Percentiles rank a stretch among this genome's conserved stretches.
phyloP scores from a whole-genome alignment of 2,888 invertebrate species.

The Matsumyia berberina region DNA sequence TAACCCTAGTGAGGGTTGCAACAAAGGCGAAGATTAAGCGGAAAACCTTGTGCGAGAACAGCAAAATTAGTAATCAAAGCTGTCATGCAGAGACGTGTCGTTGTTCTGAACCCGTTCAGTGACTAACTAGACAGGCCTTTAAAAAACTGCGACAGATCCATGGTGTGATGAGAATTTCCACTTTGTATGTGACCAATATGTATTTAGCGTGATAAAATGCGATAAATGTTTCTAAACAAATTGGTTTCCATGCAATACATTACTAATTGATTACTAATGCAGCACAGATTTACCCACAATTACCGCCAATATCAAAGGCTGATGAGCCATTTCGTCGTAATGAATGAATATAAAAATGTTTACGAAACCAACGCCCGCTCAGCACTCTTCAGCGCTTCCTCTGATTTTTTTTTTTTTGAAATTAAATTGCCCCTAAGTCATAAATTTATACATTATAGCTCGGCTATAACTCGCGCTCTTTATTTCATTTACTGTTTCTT shows the following conservation, averaged over 20 bases:
- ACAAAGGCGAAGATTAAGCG: too few species aligned
- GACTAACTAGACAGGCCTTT: too few species aligned
- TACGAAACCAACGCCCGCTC: not conserved
- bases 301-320: constrained; percentile 1
- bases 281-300: not conserved
- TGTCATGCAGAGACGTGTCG: too few species aligned
- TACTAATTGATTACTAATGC: not conserved
- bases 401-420: constrained; percentile 18
- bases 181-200: too few species aligned
- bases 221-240: not conserved
- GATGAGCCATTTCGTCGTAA: not conserved
- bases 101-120: too few species aligned
- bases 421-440: constrained; percentile 26
- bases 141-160: too few species aligned
- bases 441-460: constrained; percentile 12
- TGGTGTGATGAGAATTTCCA: too few species aligned
- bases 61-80: too few species aligned
- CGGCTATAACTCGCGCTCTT: not conserved
- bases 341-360: constrained; percentile 14
- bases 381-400: constrained; percentile 6
- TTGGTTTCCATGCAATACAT: not conserved
- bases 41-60: too few species aligned
- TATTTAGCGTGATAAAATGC: too few species aligned
- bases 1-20: too few species aligned
- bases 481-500: constrained; percentile 2